phyloP scores from a whole-genome alignment of 1,140 invertebrate genomes.

The Aphelenchoides fujianensis region DNA sequence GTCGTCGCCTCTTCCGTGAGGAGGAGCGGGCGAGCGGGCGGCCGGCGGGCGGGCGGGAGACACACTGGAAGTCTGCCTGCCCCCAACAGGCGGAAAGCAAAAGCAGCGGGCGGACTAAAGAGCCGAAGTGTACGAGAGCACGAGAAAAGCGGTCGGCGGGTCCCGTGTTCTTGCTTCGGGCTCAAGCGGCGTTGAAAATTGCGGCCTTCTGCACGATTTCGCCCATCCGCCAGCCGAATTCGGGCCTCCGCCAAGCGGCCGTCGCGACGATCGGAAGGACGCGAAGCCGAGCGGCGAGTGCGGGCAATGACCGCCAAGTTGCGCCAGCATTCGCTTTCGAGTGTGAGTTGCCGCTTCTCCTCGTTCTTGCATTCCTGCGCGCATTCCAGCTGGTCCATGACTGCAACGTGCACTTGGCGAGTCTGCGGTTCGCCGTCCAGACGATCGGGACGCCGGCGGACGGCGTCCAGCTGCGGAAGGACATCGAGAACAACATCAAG shows the following conservation, averaged over 20 bases:
- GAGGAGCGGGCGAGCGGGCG: too few relatives aligned
- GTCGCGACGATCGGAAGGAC: too few relatives aligned
- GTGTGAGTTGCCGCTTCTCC: constrained; percentile 48
- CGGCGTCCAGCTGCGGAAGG: constrained; percentile 44
- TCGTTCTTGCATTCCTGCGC: neutral
- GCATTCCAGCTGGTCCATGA: constrained; percentile 53
- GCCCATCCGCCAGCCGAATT: too few relatives aligned
- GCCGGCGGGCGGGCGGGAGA: too few relatives aligned
- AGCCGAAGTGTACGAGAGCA: neutral
- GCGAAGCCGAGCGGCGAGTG: neutral
- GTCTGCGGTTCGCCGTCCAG: constrained; percentile 52
- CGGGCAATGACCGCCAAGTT: constrained; percentile 53
- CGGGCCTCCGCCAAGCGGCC: too few relatives aligned
- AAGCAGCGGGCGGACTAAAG: too few relatives aligned
- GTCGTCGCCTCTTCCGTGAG: too few relatives aligned
- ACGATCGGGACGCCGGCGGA: constrained; percentile 56
- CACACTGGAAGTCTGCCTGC: too few relatives aligned
- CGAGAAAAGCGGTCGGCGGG: neutral
- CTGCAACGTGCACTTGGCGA: constrained; percentile 55
- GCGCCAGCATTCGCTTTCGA: constrained; percentile 56
- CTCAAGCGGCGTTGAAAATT: too few relatives aligned
- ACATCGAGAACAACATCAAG: constrained; percentile 53
- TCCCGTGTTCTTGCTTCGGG: too few relatives aligned
- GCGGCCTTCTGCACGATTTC: too few relatives aligned
- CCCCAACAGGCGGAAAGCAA: too few relatives aligned